phyloP scores from a whole-genome alignment of 2,888 invertebrate species.

The Pinctada fucata region DNA sequence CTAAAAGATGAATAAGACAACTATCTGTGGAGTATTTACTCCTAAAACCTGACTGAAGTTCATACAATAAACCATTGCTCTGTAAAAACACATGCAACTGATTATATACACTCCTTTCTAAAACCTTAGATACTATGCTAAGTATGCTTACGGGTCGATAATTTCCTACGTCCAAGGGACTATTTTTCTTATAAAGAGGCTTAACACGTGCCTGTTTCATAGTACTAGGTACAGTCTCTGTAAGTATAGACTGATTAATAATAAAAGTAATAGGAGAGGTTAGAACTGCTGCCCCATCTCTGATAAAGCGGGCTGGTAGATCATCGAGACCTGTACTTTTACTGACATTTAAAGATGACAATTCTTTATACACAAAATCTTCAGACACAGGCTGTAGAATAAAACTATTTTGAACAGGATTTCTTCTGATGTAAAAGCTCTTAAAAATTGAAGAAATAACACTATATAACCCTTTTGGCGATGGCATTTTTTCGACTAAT shows the following conservation, averaged over 20 bases:
- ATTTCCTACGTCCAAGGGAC: not conserved
- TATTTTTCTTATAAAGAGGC: conserved; percentile 15
- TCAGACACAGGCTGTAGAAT: not conserved
- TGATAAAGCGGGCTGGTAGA: conserved; percentile 10
- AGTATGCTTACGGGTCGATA: too few species aligned
- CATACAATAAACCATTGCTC: conserved; percentile 19
- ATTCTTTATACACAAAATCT: conserved; percentile 2
- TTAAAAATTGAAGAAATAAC: not conserved
- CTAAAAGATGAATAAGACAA: conserved; percentile 15
- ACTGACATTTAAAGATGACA: conserved; percentile 8
- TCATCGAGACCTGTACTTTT: conserved; percentile 14
- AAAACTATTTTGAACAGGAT: not conserved
- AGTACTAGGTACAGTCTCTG: conserved; percentile 9
- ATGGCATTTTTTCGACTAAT: not conserved
- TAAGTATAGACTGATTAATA: conserved; percentile 10
- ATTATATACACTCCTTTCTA: conserved; percentile 6
- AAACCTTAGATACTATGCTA: conserved; percentile 7
- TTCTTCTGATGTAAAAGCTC: not conserved
- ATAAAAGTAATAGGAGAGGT: conserved; percentile 8
- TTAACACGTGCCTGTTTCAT: conserved; percentile 20
- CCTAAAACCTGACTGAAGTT: conserved; percentile 16
- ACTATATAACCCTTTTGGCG: not conserved
- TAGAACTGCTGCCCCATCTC: conserved; percentile 1
- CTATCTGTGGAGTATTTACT: conserved; percentile 19
- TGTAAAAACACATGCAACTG: not conserved